Base-by-base conservation (phyloP, 1,140 invertebrate species). In the Camponotus floridanus region DNA sequence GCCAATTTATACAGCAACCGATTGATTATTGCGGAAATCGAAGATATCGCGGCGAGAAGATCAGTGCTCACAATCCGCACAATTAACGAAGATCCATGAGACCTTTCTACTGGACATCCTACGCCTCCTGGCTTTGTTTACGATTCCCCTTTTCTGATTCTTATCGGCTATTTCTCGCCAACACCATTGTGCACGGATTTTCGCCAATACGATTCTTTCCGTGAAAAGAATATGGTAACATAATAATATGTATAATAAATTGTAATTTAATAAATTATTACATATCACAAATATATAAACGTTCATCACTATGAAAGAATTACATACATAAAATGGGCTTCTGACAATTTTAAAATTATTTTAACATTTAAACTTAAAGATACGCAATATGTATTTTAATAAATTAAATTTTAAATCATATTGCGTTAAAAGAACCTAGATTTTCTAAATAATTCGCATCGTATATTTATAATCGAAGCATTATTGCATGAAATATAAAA, bases 41-140 rank as follows among this genome's bases (percentile, higher is more conserved):
- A 62, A 42, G 86, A 59, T 87, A 86, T 81, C 73, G 18, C 91
- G 65, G 62, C 26, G 79, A 61, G 13, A 42, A 74, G 71, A 80
- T 85, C 79, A 81, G 21, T 9, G 70, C 57, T 88, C 85, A 26
- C 26, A 89, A 93, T 92, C 91, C 89, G 90, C 90, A 90, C 92
- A 93, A 94, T 93, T 93, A 93, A 94, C 90, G 87, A 86, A 88
- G 87, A 85, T 91, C 87, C 88, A 78, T 86, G 86, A 83, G 85
- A 88, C 62, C 87, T 88, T 89, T 68, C 55, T 18, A 39, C 11
- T 33, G 39, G 42, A 83, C 92, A 64, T 91, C 93, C 92, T 91
- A 93, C 93, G 92, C 92, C 51, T 86, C 73, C 71, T 80, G 87
- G 76, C 91, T 93, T 93, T 92, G 91, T 93, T 93, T 93, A 94